phyloP scores from a whole-genome alignment of 2,797 vertebrate species.

The Nannoperca obscura region DNA sequence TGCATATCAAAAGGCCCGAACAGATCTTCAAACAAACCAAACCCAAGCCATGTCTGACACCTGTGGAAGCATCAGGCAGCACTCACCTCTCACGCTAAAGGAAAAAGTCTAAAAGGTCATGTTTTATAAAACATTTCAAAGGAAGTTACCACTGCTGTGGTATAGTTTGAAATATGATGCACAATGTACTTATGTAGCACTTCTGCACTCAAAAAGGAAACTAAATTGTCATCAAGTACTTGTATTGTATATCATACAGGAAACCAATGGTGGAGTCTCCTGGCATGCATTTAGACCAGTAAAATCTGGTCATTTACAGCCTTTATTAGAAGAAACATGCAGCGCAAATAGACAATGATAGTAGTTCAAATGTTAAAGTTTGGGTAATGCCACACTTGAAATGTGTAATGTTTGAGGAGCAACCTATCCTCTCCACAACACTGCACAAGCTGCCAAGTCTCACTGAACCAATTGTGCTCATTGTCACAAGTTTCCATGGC shows the following conservation, averaged over 20 bases:
- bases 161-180: neutral
- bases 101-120: neutral
- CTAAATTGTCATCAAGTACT: neutral
- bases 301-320: neutral
- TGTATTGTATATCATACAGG: neutral
- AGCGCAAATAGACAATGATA: neutral
- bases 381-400: neutral
- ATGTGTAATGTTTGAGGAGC: conserved; percentile 62
- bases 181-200: neutral
- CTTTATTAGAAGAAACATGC: neutral
- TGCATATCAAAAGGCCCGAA: conserved; percentile 20
- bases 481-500: conserved; percentile 90
- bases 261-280: neutral
- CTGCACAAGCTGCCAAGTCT: conserved; percentile 69
- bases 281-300: neutral
- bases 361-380: neutral
- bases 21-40: conserved; percentile 9
- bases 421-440: conserved; percentile 72
- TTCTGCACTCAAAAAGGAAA: neutral
- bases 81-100: too few species aligned
- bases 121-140: neutral
- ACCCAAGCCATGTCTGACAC: neutral
- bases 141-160: neutral
- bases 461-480: conserved; percentile 84
- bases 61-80: conserved; percentile 1